Percentiles rank a stretch among this genome's conserved stretches.
Evolutionary conservation across 2,113 vertebrate species (phyloP).

Genomic region (Scolopax mira): DNA sequence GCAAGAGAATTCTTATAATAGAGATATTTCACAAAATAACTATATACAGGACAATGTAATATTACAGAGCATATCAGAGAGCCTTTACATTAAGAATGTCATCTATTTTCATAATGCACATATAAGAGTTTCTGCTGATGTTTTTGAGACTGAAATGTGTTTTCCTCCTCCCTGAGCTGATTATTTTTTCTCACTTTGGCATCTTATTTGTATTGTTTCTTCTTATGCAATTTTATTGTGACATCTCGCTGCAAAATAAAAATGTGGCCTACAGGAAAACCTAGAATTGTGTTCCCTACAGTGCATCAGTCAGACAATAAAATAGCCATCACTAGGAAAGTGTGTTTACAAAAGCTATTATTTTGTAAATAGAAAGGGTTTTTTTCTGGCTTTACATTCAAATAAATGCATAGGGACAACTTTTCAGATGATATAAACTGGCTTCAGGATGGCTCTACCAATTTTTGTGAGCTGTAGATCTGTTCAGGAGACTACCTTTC

Average conservation of each 20-base stretch:
- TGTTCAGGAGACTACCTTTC: neutral
- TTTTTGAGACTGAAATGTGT: slow-evolving; percentile 43
- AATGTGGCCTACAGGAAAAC: slow-evolving; percentile 39
- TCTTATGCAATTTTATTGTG: slow-evolving; percentile 37
- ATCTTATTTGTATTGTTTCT: slow-evolving; percentile 18
- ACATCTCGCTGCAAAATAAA: slow-evolving; percentile 51
- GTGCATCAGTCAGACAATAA: slow-evolving; percentile 44
- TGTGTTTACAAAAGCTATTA: slow-evolving; percentile 33
- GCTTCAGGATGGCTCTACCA: neutral
- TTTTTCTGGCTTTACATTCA: neutral
- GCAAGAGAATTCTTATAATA: neutral
- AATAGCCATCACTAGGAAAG: slow-evolving; percentile 22
- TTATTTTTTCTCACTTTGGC: slow-evolving; percentile 54
- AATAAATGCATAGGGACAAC: neutral
- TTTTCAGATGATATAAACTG: neutral
- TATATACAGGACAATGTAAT: slow-evolving; percentile 17
- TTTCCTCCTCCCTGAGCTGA: slow-evolving; percentile 24
- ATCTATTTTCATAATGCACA: slow-evolving; percentile 45
- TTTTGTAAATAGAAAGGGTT: neutral
- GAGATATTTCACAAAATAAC: neutral
- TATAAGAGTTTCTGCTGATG: slow-evolving; percentile 21
- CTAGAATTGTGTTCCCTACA: slow-evolving; percentile 1
- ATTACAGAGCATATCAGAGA: neutral
- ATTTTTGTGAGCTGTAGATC: neutral
- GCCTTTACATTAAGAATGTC: slow-evolving; percentile 22